Percentiles rank a stretch among this genome's conserved stretches.
Conservation (phyloP, 2,797 vertebrate genomes). For the Myripristis murdjan region DNA sequence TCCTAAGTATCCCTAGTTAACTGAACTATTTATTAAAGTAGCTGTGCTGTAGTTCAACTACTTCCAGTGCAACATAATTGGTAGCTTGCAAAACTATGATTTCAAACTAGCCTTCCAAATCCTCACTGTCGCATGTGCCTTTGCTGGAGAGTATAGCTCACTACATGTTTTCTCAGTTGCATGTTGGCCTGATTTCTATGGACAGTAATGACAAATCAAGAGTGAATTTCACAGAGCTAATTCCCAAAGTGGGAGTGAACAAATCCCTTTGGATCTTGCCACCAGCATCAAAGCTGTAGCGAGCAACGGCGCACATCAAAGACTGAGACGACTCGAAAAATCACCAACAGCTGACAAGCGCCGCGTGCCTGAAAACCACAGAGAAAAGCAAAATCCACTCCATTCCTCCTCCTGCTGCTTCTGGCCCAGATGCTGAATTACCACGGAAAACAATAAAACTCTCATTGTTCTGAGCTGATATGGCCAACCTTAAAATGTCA, state of each 20-base stretch:
- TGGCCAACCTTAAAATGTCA: conserved; percentile 78
- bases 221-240: conserved; percentile 58
- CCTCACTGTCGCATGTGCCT: too few relatives aligned
- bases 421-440: conserved; percentile 24
- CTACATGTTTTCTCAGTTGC: conserved; percentile 29
- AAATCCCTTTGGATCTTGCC: conserved; percentile 61
- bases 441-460: conserved; percentile 38
- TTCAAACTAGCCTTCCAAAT: too few relatives aligned
- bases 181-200: conserved; percentile 51
- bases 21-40: too few relatives aligned
- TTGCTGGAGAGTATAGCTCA: conserved; percentile 2
- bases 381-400: conserved; percentile 24
- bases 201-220: conserved; percentile 62
- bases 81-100: too few relatives aligned
- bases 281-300: conserved; percentile 60
- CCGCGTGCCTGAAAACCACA: conserved; percentile 8
- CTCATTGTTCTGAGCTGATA: conserved; percentile 50
- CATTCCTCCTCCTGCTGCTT: conserved; percentile 19
- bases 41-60: too few relatives aligned
- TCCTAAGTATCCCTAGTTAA: too few relatives aligned
- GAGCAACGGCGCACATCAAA: conserved; percentile 57
- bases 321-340: conserved; percentile 16
- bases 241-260: conserved; percentile 60
- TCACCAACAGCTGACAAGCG: conserved; percentile 17
- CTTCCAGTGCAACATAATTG: too few relatives aligned